Evolutionary conservation across 2,113 vertebrate genomes (phyloP), one percentile per base, ranked within the genome.

Genomic region (Pantherophis guttatus): DNA sequence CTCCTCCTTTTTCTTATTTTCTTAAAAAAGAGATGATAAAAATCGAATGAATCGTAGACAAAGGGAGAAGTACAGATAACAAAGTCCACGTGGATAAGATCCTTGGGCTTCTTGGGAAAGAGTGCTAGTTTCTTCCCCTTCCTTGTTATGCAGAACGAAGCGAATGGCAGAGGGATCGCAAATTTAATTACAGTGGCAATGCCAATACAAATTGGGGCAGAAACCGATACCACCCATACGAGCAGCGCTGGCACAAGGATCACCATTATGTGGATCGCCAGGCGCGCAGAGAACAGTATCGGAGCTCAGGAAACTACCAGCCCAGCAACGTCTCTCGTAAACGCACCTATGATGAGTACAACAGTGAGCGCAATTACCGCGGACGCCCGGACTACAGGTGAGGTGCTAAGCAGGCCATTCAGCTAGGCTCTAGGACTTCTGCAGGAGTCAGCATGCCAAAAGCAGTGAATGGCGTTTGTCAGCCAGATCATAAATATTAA

Each of bases 131-230:
- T 75, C n/a, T 52, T 90, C 75, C 93, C n/a, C 90, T 92, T 90
- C 0, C 0, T 93, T 23, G 11, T 33, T 10, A 26, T 59, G 21
- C 97, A 99, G 99, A 99, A 70, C 97, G 99, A 95, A 98, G 98
- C 26, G 99, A 99, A 39, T 99, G 99, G 99, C 98, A 98, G 96
- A 97, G 99, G 93, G 99, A 99, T 50, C 98, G 99, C 1, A 99
- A 99, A 95, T 99, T 99, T 96, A 98, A 11, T 93, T 99, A 99
- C 0, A 98, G 98, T 0, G 97, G 98, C 93, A 98, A 98, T 96
- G 98, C 97, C 96, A 99, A 97, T 95, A 98, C 98, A 33, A 96
- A 98, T 0, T 99, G 99, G 99, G 98, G 98, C 2, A 98, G 98
- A 5, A 99, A 99, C n/a, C 97, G 99, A 6, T 99, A 99, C 93